Evolutionary conservation across 2,797 vertebrate species (phyloP), one percentile per base, ranked within the genome.

Genomic region (Mormyrops attenuatus): DNA sequence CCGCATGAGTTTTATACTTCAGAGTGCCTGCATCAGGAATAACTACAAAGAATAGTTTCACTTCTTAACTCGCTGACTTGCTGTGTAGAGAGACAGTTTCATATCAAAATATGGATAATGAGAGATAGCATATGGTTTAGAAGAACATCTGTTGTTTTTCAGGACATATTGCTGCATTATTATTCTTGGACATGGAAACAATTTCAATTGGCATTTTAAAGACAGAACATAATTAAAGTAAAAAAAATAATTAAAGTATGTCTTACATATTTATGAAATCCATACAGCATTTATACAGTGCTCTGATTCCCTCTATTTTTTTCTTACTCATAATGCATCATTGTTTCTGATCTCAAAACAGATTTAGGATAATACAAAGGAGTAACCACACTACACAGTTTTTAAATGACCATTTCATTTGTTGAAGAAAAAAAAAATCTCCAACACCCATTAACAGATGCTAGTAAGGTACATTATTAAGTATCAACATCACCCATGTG

Each of bases 61-160:
- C 47, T 80, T 4, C 38, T 50, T 87, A n/a, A 34, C 2, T 50
- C 55, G 22, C 44, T 47, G 22, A 69, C 47, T 86, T 52, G 49
- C 50, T 38, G 5, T 66, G 26, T 52, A 26, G 20, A 87, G 89
- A 87, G 66, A 88, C 34, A 80, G 47, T 87, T 82, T 66, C 73
- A 88, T 49, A 44, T 85, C 90, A 80, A 53, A 90, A 90, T 89
- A 88, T 90, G 87, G 87, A 89, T 91, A 89, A 89, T 89, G 89
- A 89, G 88, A 89, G 89, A 91, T 88, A 89, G 88, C 89, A 84
- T 88, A 91, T 91, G 34, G 73, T 80, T 38, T 80, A 80, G 38
- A 44, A 44, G 73, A 80, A 80, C 73, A 80, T 80, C 34, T 80
- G 73, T 80, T 80, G 38, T 80, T 80, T 80, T 80, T 20, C 38